phyloP scores from a whole-genome alignment of 2,113 vertebrate species.

The Chaenocephalus aceratus region DNA sequence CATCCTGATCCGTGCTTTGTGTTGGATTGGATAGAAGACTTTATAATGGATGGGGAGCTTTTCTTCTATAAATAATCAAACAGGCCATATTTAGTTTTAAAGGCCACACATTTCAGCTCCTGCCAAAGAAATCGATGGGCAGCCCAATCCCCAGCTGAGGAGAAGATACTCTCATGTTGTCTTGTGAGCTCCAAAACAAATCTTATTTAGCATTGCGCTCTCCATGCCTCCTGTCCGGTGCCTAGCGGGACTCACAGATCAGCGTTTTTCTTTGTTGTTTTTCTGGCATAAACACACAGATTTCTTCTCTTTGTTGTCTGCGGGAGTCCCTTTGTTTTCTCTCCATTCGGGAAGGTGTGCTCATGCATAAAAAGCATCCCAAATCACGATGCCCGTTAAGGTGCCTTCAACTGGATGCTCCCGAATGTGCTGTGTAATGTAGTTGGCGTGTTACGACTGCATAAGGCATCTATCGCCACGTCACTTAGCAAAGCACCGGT shows the following conservation, averaged over 20 bases:
- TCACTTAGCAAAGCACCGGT: slow-evolving; percentile 46
- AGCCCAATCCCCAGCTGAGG: neutral
- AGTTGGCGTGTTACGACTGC: slow-evolving; percentile 33
- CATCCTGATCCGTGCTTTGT: neutral
- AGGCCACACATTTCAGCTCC: neutral
- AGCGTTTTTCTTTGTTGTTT: slow-evolving; percentile 50
- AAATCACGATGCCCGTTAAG: slow-evolving; percentile 56
- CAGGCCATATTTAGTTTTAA: neutral
- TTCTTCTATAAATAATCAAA: neutral
- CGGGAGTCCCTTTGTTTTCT: slow-evolving; percentile 50
- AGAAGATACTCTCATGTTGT: neutral
- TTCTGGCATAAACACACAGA: slow-evolving; percentile 36
- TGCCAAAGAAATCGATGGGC: neutral
- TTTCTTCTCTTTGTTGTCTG: slow-evolving; percentile 59
- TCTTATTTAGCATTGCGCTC: neutral
- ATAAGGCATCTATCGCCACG: slow-evolving; percentile 13
- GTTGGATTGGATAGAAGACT: neutral
- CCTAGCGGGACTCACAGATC: slow-evolving; percentile 55
- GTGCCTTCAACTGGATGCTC: slow-evolving; percentile 58
- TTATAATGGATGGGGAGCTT: neutral
- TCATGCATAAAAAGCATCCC: slow-evolving; percentile 62
- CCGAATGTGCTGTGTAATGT: slow-evolving; percentile 9
- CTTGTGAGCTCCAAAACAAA: neutral
- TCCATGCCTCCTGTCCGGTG: slow-evolving; percentile 29
- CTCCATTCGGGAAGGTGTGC: slow-evolving; percentile 40